These are phyloP conservation scores for Micronycteris hirsuta DNA, from an alignment of 2,113 vertebrate genomes.

Conservation along the genomic window DNA sequence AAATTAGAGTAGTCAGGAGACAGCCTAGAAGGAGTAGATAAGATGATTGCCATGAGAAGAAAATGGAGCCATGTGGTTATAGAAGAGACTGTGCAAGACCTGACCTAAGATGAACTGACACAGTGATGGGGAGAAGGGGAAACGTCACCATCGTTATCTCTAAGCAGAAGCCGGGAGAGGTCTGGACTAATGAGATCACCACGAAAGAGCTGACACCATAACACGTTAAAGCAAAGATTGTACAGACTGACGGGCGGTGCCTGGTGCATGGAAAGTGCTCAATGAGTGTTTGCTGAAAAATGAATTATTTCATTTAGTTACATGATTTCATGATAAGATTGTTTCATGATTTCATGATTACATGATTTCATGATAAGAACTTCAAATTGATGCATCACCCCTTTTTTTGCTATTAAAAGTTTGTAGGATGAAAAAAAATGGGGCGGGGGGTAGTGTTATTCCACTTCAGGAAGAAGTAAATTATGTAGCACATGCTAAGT, in stretches of 20 bases:
- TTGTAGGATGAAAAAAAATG: neutral
- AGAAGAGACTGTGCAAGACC: neutral
- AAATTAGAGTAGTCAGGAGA: neutral
- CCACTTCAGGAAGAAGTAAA: neutral
- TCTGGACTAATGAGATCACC: neutral
- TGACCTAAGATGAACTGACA: neutral
- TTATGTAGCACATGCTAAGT: neutral
- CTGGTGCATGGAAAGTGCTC: neutral
- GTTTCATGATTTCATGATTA: too few relatives aligned
- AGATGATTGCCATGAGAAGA: neutral
- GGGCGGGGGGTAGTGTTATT: neutral
- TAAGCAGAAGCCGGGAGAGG: neutral
- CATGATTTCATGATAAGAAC: neutral
- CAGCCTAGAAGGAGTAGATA: neutral
- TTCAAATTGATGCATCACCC: neutral
- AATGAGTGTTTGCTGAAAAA: neutral
- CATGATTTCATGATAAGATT: too few relatives aligned
- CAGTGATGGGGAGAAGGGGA: neutral
- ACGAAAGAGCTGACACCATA: neutral
- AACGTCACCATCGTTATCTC: too few relatives aligned
- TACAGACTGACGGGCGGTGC: neutral
- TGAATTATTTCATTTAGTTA: neutral
- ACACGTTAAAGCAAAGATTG: neutral
- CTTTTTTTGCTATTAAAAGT: neutral
- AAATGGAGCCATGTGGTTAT: neutral